Conservation (phyloP, 2,113 vertebrate genomes). For the Chaetorhynchus papuensis region DNA sequence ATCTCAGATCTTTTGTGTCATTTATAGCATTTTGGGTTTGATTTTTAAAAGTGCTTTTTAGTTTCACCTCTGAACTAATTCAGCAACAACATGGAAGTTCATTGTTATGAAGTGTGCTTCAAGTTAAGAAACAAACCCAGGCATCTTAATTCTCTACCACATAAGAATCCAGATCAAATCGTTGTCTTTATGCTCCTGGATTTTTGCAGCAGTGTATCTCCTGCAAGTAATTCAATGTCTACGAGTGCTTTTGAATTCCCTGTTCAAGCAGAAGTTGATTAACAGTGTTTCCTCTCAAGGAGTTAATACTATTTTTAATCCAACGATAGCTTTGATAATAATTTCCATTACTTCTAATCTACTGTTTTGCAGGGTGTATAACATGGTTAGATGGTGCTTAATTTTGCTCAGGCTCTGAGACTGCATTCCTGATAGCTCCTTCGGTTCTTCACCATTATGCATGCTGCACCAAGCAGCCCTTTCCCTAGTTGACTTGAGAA, state of each 20-base stretch:
- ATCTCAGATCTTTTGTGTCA: not conserved
- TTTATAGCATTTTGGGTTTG: not conserved
- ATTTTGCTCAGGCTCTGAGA: not conserved
- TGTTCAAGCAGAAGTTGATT: not conserved
- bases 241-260: not conserved
- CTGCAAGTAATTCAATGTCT: not conserved
- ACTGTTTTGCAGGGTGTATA: not conserved
- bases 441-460: not conserved
- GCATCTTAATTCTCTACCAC: not conserved
- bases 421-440: not conserved
- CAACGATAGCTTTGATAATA: not conserved
- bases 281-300: not conserved
- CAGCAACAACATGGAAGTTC: not conserved
- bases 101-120: not conserved
- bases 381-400: not conserved
- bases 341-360: constrained; percentile 15
- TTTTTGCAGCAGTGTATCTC: not conserved
- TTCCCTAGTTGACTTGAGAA: not conserved
- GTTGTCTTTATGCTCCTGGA: not conserved
- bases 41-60: not conserved
- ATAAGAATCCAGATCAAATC: not conserved
- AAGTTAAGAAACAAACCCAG: not conserved
- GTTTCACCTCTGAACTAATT: not conserved
- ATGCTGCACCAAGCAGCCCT: not conserved
- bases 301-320: constrained; percentile 20